Evolutionary conservation across 1,140 invertebrate genomes (phyloP).

Genomic region (Lordiphosa stackelbergi): DNA sequence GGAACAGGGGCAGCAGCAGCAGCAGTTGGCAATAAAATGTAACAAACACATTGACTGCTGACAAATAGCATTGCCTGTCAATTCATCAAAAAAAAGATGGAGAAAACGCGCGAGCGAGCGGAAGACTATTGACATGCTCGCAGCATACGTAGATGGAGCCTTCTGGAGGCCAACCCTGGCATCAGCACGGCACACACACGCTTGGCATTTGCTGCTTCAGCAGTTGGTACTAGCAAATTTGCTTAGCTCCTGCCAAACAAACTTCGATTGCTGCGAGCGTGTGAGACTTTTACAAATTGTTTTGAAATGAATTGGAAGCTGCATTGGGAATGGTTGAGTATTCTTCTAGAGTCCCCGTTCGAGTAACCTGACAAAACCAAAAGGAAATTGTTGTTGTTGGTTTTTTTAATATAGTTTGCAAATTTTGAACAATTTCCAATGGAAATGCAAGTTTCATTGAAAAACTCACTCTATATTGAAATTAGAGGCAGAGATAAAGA

Average conservation of each 20-base stretch:
- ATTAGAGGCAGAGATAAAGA: too few relatives aligned
- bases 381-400: neutral
- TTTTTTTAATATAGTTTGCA: too few relatives aligned
- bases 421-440: too few relatives aligned
- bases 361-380: constrained; percentile 2
- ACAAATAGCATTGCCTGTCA: constrained; percentile 76
- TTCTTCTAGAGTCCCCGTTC: constrained; percentile 9
- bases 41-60: constrained; percentile 76
- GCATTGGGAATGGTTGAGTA: constrained; percentile 16
- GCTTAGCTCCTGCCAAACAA: constrained; percentile 74
- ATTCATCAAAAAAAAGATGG: constrained; percentile 68
- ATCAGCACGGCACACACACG: constrained; percentile 39
- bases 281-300: constrained; percentile 69
- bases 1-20: constrained; percentile 22
- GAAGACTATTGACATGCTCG: constrained; percentile 66
- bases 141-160: constrained; percentile 22
- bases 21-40: constrained; percentile 73
- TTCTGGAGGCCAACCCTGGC: constrained; percentile 24
- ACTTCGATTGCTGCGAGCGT: constrained; percentile 58
- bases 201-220: constrained; percentile 52
- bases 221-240: constrained; percentile 54
- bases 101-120: constrained; percentile 33
- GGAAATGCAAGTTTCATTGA: too few relatives aligned
- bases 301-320: constrained; percentile 70
- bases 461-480: too few relatives aligned